Base-by-base conservation (phyloP, 2,888 invertebrate species). In the Acanthococcus lagerstroemiae region DNA sequence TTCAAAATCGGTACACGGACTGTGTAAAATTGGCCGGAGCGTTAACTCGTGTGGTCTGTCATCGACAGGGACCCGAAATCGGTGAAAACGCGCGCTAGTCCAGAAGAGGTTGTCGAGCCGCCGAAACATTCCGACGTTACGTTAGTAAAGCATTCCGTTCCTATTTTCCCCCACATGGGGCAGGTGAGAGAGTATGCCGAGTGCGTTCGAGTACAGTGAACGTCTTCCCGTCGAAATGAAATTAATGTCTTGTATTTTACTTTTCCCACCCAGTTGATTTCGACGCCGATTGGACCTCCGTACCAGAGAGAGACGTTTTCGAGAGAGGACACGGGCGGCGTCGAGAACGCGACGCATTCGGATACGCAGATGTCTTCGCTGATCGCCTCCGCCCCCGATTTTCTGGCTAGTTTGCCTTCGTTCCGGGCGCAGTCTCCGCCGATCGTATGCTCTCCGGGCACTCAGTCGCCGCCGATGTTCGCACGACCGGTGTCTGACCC, bases 261-360 rank as follows among this genome's bases (percentile, higher is more conserved):
- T n/a, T n/a, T n/a, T n/a, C n/a, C n/a, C n/a, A n/a, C 50, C 1
- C 79, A 84, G 83, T 82, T 84, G 82, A 81, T 83, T 67, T 84
- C 84, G 15, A 84, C 84, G 22, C 82, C 84, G 1, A 84, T 84
- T 61, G 71, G 72, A 7, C 70, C 65, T 12, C 25, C 21, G 6
- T n/a, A 19, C 19, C 9, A n/a, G 37, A 44, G 4, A 21, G 55
- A 55, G 7, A 4, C 25, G 25, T 17, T 45, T 12, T 19, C 25
- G 2, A 6, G n/a, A 7, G 44, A 1, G 44, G 45, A 44, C n/a
- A 30, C 9, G 21, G 15, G 21, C 4, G 30, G 2, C 3, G 46
- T 21, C 4, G 30, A 27, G 50, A 46, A 26, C n/a, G 9, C 5
- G 7, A 30, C 55, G 4, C 45, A 44, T 30, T 22, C 27, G 9